Evolutionary conservation across 2,888 invertebrate species (phyloP).

Genomic region (Drosophila sordidapex): DNA sequence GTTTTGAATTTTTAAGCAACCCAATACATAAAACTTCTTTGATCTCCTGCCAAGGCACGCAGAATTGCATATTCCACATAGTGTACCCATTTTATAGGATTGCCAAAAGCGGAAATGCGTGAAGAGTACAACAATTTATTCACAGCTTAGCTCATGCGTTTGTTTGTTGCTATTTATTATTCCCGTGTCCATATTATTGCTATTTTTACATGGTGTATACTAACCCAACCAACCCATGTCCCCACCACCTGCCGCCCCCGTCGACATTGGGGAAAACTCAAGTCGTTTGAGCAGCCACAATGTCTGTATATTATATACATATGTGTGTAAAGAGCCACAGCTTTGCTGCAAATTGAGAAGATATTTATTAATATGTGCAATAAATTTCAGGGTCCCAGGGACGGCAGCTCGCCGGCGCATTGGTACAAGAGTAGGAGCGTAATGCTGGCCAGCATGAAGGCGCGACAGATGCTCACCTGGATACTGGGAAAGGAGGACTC

Average conservation of each 20-base stretch:
- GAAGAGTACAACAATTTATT: constrained; percentile 18
- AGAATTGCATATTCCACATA: constrained; percentile 23
- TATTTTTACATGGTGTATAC: constrained; percentile 15
- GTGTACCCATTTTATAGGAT: constrained; percentile 6
- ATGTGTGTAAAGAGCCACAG: constrained; percentile 18
- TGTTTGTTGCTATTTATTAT: constrained; percentile 32
- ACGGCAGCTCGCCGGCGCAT: constrained; percentile 87
- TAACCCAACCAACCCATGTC: constrained; percentile 18
- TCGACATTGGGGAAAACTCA: constrained; percentile 22
- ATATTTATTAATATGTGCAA: constrained; percentile 19
- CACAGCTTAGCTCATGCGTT: constrained; percentile 27
- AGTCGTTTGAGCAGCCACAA: constrained; percentile 20
- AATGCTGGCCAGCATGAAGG: constrained; percentile 94
- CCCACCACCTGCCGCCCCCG: constrained; percentile 1
- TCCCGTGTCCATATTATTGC: constrained; percentile 28
- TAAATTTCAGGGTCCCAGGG: constrained; percentile 83
- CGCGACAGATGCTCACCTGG: constrained; percentile 96
- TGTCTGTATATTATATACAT: constrained; percentile 20
- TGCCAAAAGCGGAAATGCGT: constrained; percentile 50
- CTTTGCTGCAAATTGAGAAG: constrained; percentile 12
- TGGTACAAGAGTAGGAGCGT: constrained; percentile 95
- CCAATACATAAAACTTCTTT: constrained; percentile 11
- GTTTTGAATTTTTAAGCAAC: not conserved
- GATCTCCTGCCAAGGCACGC: constrained; percentile 32
- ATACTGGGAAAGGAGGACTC: constrained; percentile 95